Evolutionary conservation across 2,113 vertebrate species (phyloP).

Genomic region (Pycnonotus jocosus): DNA sequence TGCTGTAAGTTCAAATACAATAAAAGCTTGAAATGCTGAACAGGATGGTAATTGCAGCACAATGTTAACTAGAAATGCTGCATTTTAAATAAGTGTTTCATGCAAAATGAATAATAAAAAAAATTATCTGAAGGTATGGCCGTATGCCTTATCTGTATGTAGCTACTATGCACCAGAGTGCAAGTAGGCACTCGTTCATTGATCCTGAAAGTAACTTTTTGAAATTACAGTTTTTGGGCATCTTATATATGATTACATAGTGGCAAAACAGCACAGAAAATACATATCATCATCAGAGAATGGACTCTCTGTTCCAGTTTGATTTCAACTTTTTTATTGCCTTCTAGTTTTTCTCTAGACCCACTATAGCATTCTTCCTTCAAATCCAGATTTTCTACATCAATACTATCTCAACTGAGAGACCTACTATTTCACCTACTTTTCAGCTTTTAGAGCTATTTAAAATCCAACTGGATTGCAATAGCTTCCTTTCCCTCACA

Average conservation of each 20-base stretch:
- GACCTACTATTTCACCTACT: neutral
- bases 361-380: neutral
- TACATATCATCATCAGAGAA: neutral
- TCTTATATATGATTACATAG: neutral
- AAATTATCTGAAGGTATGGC: neutral
- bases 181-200: neutral
- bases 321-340: neutral
- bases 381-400: neutral
- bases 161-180: neutral
- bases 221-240: neutral
- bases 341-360: neutral
- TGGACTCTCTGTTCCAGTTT: neutral
- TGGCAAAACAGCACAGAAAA: neutral
- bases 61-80: neutral
- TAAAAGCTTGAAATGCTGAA: neutral
- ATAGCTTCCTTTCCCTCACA: rapidly evolving
- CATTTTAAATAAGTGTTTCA: neutral
- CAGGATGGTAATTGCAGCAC: neutral
- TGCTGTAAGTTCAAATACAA: neutral
- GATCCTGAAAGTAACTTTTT: neutral
- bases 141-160: neutral
- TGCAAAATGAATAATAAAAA: neutral
- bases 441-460: neutral
- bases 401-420: neutral
- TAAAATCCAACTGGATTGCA: neutral